phyloP scores from a whole-genome alignment of 2,888 invertebrate genomes.

The Epinotia bilunana region DNA sequence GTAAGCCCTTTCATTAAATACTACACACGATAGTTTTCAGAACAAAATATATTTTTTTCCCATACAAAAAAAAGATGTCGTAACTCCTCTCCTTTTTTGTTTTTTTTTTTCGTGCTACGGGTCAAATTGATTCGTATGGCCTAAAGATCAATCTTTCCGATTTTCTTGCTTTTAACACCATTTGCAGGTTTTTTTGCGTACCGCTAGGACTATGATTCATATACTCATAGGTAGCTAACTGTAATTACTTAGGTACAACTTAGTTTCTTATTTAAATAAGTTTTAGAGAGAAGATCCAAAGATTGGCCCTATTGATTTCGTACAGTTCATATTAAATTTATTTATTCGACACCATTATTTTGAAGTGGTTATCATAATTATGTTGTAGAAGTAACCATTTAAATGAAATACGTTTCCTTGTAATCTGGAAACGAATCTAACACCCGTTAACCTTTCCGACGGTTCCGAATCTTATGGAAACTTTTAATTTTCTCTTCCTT shows the following conservation, averaged over 20 bases:
- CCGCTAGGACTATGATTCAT: too few species aligned
- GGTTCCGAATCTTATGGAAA: conserved; percentile 43
- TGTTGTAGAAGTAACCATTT: not conserved
- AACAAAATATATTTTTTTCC: too few species aligned
- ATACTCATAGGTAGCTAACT: not conserved
- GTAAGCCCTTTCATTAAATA: too few species aligned
- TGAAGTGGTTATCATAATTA: not conserved
- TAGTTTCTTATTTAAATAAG: not conserved
- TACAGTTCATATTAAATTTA: too few species aligned
- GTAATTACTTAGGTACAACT: not conserved
- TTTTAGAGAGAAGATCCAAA: not conserved
- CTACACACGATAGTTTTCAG: too few species aligned
- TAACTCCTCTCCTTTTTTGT: too few species aligned
- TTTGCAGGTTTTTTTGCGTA: too few species aligned
- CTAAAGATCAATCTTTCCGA: too few species aligned
- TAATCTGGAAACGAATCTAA: conserved; percentile 1
- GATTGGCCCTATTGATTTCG: not conserved
- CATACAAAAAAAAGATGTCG: too few species aligned
- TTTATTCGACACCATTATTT: not conserved
- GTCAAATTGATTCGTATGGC: too few species aligned
- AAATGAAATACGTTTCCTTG: not conserved
- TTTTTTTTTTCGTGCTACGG: too few species aligned
- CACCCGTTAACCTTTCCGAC: conserved; percentile 33
- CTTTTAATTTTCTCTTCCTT: conserved; percentile 53
- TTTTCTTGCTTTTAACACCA: too few species aligned